Percentiles rank a stretch among this genome's conserved stretches.
Evolutionary conservation across 2,113 vertebrate species (phyloP).

Genomic region (Tragulus kanchil): DNA sequence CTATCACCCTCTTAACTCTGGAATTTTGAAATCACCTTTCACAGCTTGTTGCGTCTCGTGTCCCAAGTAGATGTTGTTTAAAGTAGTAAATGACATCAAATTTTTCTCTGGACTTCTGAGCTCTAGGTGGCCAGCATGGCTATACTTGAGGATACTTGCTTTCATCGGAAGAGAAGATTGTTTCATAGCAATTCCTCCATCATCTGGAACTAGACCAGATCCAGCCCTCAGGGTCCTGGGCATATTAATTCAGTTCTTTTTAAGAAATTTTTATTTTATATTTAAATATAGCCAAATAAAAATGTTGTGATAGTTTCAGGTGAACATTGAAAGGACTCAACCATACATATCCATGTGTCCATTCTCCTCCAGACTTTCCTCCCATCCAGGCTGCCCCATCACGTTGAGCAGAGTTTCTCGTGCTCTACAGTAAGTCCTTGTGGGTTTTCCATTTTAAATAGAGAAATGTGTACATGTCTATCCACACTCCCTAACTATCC

Average conservation of each 20-base stretch:
- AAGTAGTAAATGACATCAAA: neutral
- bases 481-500: neutral
- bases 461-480: neutral
- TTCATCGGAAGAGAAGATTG: neutral
- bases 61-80: neutral
- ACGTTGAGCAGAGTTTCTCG: neutral
- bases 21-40: slow-evolving; percentile 24
- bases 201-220: neutral
- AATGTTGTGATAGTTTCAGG: neutral
- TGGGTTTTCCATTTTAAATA: neutral
- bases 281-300: neutral
- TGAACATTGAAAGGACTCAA: neutral
- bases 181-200: neutral
- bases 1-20: neutral
- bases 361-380: neutral
- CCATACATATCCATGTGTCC: neutral
- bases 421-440: neutral
- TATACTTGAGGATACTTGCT: no score
- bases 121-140: neutral
- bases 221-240: neutral
- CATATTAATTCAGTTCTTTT: neutral
- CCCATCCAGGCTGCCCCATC: neutral
- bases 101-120: neutral
- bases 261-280: neutral
- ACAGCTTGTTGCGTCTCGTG: neutral